These are phyloP conservation scores for Galendromus occidentalis DNA, from an alignment of 1,140 invertebrate species.

Conservation along the genomic window DNA sequence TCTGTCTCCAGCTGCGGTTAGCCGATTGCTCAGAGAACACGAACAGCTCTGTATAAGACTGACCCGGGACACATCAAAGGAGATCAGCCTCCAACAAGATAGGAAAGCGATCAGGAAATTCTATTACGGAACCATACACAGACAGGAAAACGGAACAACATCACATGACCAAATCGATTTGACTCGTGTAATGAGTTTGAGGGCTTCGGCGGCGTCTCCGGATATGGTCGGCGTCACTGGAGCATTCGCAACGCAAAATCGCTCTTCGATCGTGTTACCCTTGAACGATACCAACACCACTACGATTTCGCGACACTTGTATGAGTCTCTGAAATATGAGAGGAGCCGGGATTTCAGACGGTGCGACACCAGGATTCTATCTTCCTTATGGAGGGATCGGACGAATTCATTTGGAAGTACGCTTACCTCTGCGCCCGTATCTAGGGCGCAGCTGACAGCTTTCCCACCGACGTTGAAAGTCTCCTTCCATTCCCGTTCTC, in stretches of 20 bases:
- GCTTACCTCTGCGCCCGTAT: conserved; percentile 10
- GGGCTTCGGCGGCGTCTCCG: neutral
- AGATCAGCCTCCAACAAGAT: too few relatives aligned
- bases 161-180: too few relatives aligned
- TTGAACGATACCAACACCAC: neutral
- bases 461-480: too few relatives aligned
- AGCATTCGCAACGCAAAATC: neutral
- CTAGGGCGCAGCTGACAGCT: neutral
- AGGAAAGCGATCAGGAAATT: too few relatives aligned
- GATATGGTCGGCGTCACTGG: neutral
- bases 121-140: too few relatives aligned
- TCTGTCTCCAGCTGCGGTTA: too few relatives aligned
- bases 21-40: too few relatives aligned
- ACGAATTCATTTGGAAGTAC: neutral
- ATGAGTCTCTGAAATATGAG: neutral
- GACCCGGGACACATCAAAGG: too few relatives aligned
- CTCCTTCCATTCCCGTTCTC: too few relatives aligned
- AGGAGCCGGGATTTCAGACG: neutral
- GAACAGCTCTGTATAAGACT: too few relatives aligned
- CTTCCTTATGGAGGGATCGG: neutral
- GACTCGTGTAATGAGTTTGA: too few relatives aligned
- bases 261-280: neutral
- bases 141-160: too few relatives aligned
- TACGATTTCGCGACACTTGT: neutral
- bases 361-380: neutral